Evolutionary conservation across 2,888 invertebrate species (phyloP).

Genomic region (Ophion ellenae): DNA sequence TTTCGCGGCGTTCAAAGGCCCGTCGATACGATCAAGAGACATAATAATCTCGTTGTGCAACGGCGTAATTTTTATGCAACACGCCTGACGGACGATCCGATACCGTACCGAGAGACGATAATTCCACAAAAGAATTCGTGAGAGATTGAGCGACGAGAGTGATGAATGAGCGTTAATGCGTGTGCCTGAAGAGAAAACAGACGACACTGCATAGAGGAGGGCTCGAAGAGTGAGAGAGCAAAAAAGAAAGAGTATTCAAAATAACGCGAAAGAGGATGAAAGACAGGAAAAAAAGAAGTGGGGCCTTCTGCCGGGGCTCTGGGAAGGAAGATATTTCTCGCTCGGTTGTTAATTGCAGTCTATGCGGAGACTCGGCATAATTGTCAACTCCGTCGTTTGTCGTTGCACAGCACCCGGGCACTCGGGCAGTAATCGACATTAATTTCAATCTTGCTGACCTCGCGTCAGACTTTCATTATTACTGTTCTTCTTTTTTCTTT

Average conservation of each 20-base stretch:
- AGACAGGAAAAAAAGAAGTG: slow-evolving; percentile 19
- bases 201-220: slow-evolving; percentile 2
- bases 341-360: slow-evolving; percentile 63
- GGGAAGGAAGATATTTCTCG: slow-evolving; percentile 55
- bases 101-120: slow-evolving; percentile 7
- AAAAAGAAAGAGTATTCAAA: slow-evolving; percentile 3
- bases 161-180: slow-evolving; percentile 45
- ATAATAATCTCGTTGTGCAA: slow-evolving; percentile 10
- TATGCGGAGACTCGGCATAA: slow-evolving; percentile 48
- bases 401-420: slow-evolving; percentile 51
- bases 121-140: slow-evolving; percentile 40
- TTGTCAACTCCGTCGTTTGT: slow-evolving; percentile 52
- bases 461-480: slow-evolving; percentile 54
- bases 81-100: slow-evolving; percentile 28
- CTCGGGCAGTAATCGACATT: slow-evolving; percentile 67
- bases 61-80: slow-evolving; percentile 35
- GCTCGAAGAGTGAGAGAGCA: slow-evolving; percentile 10
- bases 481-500: slow-evolving; percentile 41
- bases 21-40: background rate
- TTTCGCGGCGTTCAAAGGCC: background rate
- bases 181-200: slow-evolving; percentile 36
- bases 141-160: slow-evolving; percentile 42
- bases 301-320: slow-evolving; percentile 4
- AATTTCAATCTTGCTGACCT: slow-evolving; percentile 69
- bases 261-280: slow-evolving; percentile 20